Conservation (phyloP, 92 coral and sea anemone genomes). For the Paragorgia papillata region DNA sequence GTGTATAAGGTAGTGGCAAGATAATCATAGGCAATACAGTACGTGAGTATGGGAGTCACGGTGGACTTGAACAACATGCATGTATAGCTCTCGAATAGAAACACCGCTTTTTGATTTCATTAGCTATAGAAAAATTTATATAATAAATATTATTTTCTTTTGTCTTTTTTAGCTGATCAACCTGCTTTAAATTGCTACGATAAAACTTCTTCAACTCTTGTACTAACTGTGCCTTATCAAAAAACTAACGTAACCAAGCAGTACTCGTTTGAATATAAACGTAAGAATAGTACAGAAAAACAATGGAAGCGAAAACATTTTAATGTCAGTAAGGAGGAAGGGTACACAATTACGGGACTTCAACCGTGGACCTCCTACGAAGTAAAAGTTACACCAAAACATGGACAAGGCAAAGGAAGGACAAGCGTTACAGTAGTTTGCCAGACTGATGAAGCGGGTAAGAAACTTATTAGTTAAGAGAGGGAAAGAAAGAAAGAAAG, state of each 20-base stretch:
- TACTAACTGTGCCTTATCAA: conserved; percentile 19
- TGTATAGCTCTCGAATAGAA: too few relatives aligned
- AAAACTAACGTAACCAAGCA: conserved; percentile 3
- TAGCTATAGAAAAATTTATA: too few relatives aligned
- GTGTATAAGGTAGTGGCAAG: too few relatives aligned
- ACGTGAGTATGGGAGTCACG: too few relatives aligned
- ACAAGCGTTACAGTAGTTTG: conserved; percentile 61
- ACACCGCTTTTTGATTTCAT: too few relatives aligned
- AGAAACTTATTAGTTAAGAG: neutral
- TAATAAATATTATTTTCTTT: conserved; percentile 61
- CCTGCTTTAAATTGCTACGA: conserved; percentile 52
- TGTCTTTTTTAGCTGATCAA: conserved; percentile 75
- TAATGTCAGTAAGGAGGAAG: neutral
- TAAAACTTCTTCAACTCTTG: neutral
- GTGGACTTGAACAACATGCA: too few relatives aligned
- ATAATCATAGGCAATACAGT: too few relatives aligned
- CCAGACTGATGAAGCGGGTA: conserved; percentile 73
- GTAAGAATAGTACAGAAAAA: neutral
- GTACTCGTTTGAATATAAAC: conserved; percentile 8
- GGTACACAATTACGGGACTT: conserved; percentile 44
- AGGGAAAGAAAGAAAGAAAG: too few relatives aligned
- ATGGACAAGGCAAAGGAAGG: conserved; percentile 69
- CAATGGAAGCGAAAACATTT: conserved; percentile 1
- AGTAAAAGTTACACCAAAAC: conserved; percentile 67
- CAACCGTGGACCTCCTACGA: conserved; percentile 65